Percentiles rank a stretch among this genome's conserved stretches.
These are phyloP conservation scores for Andrena hattorfiana DNA, from an alignment of 2,888 invertebrate genomes.

Conservation along the genomic window DNA sequence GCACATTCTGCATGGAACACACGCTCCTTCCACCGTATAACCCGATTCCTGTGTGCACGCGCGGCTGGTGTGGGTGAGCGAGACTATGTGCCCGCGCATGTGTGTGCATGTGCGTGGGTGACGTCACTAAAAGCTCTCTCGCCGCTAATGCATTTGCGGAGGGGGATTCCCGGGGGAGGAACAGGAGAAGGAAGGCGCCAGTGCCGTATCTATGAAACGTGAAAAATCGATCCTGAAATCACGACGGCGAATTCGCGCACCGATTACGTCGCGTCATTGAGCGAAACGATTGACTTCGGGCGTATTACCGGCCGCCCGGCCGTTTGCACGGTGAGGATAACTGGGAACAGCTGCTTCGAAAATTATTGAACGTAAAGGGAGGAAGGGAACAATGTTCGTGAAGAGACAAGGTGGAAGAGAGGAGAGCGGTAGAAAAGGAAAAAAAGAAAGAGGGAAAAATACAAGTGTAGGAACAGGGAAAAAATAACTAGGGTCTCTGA, in stretches of 20 bases:
- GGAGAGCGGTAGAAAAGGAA: not conserved
- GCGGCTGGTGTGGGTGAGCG: slow-evolving; percentile 41
- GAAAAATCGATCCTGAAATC: slow-evolving; percentile 77
- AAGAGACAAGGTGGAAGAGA: not conserved
- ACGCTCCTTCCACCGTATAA: slow-evolving; percentile 65
- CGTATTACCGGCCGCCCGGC: not conserved
- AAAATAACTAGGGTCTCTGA: no score
- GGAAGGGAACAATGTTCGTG: not conserved
- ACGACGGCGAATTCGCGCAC: slow-evolving; percentile 51
- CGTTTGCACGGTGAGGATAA: not conserved
- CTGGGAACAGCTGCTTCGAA: not conserved
- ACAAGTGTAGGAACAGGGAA: not conserved
- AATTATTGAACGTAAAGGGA: not conserved
- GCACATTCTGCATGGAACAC: slow-evolving; percentile 61
- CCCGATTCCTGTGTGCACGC: slow-evolving; percentile 49
- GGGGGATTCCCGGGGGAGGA: slow-evolving; percentile 68
- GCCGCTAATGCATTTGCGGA: slow-evolving; percentile 84
- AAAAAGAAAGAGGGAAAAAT: not conserved
- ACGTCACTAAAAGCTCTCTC: slow-evolving; percentile 82
- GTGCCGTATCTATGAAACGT: slow-evolving; percentile 78
- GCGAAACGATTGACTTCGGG: slow-evolving; percentile 56
- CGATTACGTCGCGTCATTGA: slow-evolving; percentile 66
- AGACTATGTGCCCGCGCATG: slow-evolving; percentile 44
- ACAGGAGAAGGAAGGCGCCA: slow-evolving; percentile 64
- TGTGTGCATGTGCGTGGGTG: slow-evolving; percentile 69